Evolutionary conservation across 2,113 vertebrate species (phyloP).

Genomic region (Willisornis vidua): DNA sequence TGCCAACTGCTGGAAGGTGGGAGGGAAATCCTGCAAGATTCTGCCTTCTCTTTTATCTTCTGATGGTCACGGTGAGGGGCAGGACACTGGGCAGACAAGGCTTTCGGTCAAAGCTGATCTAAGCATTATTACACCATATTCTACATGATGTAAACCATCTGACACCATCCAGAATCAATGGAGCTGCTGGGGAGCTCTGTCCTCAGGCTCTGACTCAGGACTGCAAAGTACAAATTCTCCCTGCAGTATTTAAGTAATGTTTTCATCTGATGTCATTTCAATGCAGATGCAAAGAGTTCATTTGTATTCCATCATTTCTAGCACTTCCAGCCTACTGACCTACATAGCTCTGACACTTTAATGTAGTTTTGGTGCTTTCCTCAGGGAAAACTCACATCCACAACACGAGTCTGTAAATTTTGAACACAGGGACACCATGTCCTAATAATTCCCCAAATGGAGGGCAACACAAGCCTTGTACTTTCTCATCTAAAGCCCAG

Average conservation of each 20-base stretch:
- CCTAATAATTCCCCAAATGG: not conserved
- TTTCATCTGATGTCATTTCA: not conserved
- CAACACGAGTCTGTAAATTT: not conserved
- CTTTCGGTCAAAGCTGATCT: not conserved
- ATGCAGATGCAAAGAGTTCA: not conserved
- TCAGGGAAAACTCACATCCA: not conserved
- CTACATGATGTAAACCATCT: not conserved
- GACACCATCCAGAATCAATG: not conserved
- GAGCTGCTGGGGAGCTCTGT: not conserved
- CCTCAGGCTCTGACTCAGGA: not conserved
- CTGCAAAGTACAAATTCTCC: not conserved
- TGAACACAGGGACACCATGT: not conserved
- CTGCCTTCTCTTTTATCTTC: not conserved
- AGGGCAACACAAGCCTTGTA: not conserved
- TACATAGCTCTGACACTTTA: not conserved
- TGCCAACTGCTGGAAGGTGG: not conserved
- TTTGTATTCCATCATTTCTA: not conserved
- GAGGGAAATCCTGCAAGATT: not conserved
- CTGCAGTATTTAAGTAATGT: not conserved
- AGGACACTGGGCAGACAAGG: not conserved
- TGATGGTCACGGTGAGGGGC: not conserved
- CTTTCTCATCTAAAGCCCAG: not conserved
- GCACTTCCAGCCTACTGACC: not conserved
- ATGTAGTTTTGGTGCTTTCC: not conserved
- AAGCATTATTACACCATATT: not conserved